phyloP scores from a whole-genome alignment of 2,888 invertebrate genomes.

The Ectropis crepuscularia region DNA sequence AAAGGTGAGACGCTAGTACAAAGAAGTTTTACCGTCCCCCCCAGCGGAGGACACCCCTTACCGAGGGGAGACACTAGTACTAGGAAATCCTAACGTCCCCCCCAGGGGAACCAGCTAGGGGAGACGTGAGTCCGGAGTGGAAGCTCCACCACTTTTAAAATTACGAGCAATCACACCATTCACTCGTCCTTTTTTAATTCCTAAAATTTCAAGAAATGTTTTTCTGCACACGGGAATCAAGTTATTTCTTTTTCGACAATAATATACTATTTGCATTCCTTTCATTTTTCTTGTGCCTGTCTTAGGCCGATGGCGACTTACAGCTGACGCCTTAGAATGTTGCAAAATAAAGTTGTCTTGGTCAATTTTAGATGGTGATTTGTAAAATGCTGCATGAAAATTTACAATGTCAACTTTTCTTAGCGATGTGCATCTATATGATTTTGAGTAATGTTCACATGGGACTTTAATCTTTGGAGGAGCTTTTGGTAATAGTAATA shows the following conservation, averaged over 20 bases:
- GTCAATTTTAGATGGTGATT: conserved; percentile 34
- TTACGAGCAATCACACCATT: conserved; percentile 34
- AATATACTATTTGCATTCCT: conserved; percentile 29
- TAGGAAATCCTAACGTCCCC: neutral
- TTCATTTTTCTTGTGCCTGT: conserved; percentile 31
- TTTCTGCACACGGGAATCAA: conserved; percentile 38
- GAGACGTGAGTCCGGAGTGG: too few relatives aligned
- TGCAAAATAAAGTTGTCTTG: conserved; percentile 38
- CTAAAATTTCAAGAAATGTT: conserved; percentile 38
- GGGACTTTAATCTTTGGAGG: conserved; percentile 29
- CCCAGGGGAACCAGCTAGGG: too few relatives aligned
- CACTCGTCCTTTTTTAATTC: conserved; percentile 38
- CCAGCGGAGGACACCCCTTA: too few relatives aligned
- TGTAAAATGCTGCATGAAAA: conserved; percentile 35
- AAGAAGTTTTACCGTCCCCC: too few relatives aligned
- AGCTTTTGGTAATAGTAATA: conserved; percentile 34
- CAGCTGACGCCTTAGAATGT: conserved; percentile 17
- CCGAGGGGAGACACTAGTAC: too few relatives aligned
- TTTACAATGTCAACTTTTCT: conserved; percentile 32
- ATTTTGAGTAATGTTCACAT: conserved; percentile 31
- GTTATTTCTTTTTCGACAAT: conserved; percentile 28
- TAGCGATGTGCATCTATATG: conserved; percentile 34
- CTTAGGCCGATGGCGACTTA: conserved; percentile 15
- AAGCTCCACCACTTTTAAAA: conserved; percentile 33
- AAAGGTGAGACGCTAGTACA: too few relatives aligned